A percentile compares a stretch with the other conserved stretches of the same genome.
Evolutionary conservation across 1,140 invertebrate genomes (phyloP).

Genomic region (Zelostemma sp.): DNA sequence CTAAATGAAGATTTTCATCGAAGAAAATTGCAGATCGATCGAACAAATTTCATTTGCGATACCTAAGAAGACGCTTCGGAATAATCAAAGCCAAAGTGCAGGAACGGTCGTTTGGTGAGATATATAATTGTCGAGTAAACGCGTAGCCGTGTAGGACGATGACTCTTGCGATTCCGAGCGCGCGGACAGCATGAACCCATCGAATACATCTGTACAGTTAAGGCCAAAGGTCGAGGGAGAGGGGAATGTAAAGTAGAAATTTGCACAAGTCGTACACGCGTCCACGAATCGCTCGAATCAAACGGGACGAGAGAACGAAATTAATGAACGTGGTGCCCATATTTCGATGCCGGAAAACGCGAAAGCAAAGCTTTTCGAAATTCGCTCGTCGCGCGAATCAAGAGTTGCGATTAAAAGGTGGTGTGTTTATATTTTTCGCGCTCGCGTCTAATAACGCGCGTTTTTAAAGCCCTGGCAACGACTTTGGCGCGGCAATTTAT

Average conservation of each 20-base stretch:
- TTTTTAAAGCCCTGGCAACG: conserved; percentile 23
- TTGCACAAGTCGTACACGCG: conserved; percentile 32
- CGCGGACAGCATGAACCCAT: conserved; percentile 31
- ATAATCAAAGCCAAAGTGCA: too few relatives aligned
- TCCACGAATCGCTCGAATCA: conserved; percentile 12
- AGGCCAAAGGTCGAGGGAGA: conserved; percentile 42
- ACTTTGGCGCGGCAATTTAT: conserved; percentile 43
- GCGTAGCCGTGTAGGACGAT: conserved; percentile 46
- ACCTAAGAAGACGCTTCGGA: too few relatives aligned
- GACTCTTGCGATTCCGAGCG: conserved; percentile 37
- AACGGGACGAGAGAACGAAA: conserved; percentile 16
- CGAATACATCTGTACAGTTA: conserved; percentile 48
- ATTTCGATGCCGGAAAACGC: too few relatives aligned
- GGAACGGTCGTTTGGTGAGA: conserved; percentile 33
- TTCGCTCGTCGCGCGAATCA: background rate
- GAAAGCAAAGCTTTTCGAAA: conserved; percentile 7
- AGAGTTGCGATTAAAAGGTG: background rate
- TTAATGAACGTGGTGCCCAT: conserved; percentile 13
- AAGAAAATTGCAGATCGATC: too few relatives aligned
- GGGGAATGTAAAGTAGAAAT: conserved; percentile 48
- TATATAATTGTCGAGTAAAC: conserved; percentile 48
- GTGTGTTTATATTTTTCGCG: conserved; percentile 7
- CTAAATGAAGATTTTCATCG: too few relatives aligned
- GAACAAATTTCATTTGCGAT: too few relatives aligned
- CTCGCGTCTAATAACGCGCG: conserved; percentile 15